These are phyloP conservation scores for Erpetoichthys calabaricus DNA, from an alignment of 2,797 vertebrate genomes.

Conservation along the genomic window DNA sequence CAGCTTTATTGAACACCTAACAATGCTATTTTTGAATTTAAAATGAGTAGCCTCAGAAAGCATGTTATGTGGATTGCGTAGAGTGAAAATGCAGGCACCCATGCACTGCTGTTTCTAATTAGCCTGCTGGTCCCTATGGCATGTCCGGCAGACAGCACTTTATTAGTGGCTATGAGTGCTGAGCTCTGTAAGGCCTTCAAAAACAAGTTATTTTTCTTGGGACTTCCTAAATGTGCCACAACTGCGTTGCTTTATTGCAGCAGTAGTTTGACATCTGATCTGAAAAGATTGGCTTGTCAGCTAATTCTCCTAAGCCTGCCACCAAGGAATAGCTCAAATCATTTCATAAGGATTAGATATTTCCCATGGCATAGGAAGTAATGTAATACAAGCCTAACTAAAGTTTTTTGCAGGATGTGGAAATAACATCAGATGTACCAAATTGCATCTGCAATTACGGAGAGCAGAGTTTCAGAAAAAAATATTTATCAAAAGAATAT, in stretches of 20 bases:
- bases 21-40: slow-evolving; percentile 31
- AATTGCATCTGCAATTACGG: too few species aligned
- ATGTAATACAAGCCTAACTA: background rate
- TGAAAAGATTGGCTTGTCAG: slow-evolving; percentile 9
- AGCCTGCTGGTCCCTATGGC: slow-evolving; percentile 43
- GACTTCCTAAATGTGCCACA: slow-evolving; percentile 3
- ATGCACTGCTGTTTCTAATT: slow-evolving; percentile 59
- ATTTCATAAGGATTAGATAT: slow-evolving; percentile 2
- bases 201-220: background rate
- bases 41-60: slow-evolving; percentile 22
- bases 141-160: slow-evolving; percentile 33
- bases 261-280: slow-evolving; percentile 15
- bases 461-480: too few species aligned
- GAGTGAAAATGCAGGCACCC: slow-evolving; percentile 32
- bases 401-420: too few species aligned
- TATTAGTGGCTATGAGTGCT: slow-evolving; percentile 39
- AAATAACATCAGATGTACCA: too few species aligned
- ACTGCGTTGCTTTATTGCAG: background rate
- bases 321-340: background rate
- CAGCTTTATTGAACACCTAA: slow-evolving; percentile 29
- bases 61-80: slow-evolving; percentile 21
- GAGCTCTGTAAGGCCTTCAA: slow-evolving; percentile 7
- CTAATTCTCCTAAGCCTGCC: slow-evolving; percentile 6
- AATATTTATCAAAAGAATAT: too few species aligned
- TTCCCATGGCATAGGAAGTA: slow-evolving; percentile 3